These are phyloP conservation scores for Chironomus tepperi DNA, from an alignment of 1,140 invertebrate species.

Conservation along the genomic window DNA sequence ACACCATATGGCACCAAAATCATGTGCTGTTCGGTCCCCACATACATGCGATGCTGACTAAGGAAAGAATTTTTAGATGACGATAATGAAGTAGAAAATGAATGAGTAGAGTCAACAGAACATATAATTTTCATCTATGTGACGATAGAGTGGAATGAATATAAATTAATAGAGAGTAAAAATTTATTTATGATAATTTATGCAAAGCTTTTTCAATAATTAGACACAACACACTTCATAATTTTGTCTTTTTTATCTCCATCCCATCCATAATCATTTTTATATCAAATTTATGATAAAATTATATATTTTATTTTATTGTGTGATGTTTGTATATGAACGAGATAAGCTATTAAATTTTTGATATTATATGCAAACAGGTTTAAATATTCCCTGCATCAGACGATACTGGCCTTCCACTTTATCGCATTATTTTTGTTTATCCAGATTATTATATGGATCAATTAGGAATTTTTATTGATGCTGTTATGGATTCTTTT, in stretches of 20 bases:
- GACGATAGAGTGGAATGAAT: too few species aligned
- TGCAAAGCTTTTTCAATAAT: conserved; percentile 14
- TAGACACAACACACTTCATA: conserved; percentile 12
- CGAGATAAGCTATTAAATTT: background rate
- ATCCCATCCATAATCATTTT: background rate
- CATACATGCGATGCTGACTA: too few species aligned
- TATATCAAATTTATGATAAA: conserved; percentile 10
- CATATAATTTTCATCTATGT: too few species aligned
- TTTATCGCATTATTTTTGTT: background rate
- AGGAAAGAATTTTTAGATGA: too few species aligned
- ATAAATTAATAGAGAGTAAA: too few species aligned
- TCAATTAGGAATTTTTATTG: too few species aligned
- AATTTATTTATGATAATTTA: background rate
- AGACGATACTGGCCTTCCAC: background rate
- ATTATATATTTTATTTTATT: background rate
- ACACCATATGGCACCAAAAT: too few species aligned
- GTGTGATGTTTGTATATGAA: background rate
- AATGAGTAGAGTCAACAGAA: too few species aligned
- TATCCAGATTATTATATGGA: background rate
- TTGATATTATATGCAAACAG: background rate
- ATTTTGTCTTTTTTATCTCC: background rate
- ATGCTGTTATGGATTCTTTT: too few species aligned
- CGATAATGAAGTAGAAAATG: too few species aligned
- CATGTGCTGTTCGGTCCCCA: too few species aligned
- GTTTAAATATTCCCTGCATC: background rate